These are phyloP conservation scores for Noctua fimbriata DNA, from an alignment of 2,888 invertebrate genomes.

Conservation along the genomic window DNA sequence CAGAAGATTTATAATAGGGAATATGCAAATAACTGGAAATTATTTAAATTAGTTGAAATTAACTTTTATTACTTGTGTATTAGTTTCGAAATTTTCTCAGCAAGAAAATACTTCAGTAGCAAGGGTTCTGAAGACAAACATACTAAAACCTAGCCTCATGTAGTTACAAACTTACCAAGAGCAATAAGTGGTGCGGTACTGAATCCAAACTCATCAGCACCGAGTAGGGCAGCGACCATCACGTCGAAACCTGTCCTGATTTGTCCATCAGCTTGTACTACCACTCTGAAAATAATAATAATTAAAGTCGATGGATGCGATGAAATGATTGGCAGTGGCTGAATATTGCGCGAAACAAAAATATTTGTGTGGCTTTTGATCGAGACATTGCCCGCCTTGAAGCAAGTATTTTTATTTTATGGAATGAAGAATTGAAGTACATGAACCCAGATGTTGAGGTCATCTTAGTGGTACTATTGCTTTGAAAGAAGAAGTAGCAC, in stretches of 20 bases:
- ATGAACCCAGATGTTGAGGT: no score
- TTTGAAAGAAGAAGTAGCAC: no score
- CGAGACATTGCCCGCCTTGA: no score
- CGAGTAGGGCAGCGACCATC: conserved; percentile 97
- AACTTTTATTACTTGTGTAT: no score
- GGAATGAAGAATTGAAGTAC: no score
- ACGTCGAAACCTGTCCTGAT: conserved; percentile 99
- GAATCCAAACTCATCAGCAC: conserved; percentile 99
- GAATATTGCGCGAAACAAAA: not conserved
- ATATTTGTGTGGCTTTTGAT: not conserved
- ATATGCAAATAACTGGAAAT: no score
- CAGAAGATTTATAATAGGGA: not conserved
- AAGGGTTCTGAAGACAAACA: not conserved
- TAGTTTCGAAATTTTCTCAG: not conserved
- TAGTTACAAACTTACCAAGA: conserved; percentile 92
- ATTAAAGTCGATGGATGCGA: not conserved
- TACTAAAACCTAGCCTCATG: not conserved
- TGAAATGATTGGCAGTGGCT: not conserved
- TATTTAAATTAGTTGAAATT: no score
- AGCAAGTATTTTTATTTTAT: no score
- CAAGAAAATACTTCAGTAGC: not conserved
- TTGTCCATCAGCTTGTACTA: conserved; percentile 99
- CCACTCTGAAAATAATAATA: conserved; percentile 91
- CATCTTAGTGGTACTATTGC: no score
- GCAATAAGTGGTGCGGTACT: conserved; percentile 99